A percentile compares a stretch with the other conserved stretches of the same genome.
Conservation (phyloP, 2,888 invertebrate genomes). For the Stratiomys singularior region DNA sequence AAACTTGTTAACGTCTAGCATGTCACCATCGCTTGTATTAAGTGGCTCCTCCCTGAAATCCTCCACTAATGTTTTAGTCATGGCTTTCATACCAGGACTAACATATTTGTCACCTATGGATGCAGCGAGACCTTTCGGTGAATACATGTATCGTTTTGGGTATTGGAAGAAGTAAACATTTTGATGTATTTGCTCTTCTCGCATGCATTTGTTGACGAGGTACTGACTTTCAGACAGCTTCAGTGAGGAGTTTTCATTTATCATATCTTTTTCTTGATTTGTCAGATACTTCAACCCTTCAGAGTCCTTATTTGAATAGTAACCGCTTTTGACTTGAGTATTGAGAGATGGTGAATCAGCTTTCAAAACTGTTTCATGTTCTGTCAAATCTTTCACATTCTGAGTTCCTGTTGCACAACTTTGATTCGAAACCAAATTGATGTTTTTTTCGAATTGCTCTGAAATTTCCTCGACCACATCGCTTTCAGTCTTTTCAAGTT, state of each 20-base stretch:
- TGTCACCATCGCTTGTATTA: background rate
- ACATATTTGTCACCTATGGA: background rate
- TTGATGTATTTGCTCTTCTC: background rate
- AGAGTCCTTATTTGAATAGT: background rate
- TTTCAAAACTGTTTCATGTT: background rate
- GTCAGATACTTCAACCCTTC: too few species aligned
- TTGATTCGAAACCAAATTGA: background rate
- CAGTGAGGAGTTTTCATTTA: background rate
- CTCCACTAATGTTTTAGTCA: background rate
- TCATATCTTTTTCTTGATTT: too few species aligned
- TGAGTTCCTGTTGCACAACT: background rate
- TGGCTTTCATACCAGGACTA: background rate
- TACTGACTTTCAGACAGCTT: background rate
- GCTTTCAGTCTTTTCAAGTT: background rate
- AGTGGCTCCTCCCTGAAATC: constrained; percentile 32
- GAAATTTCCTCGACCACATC: constrained; percentile 28
- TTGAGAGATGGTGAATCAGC: background rate
- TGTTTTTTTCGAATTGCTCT: constrained; percentile 27
- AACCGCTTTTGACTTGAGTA: background rate
- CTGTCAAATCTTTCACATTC: background rate
- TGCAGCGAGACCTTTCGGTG: background rate
- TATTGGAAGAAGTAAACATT: constrained; percentile 36
- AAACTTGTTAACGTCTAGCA: constrained; percentile 34
- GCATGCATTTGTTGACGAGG: background rate
- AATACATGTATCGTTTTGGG: background rate